phyloP scores from a whole-genome alignment of 2,113 vertebrate species.

The Aegotheles bennettii region DNA sequence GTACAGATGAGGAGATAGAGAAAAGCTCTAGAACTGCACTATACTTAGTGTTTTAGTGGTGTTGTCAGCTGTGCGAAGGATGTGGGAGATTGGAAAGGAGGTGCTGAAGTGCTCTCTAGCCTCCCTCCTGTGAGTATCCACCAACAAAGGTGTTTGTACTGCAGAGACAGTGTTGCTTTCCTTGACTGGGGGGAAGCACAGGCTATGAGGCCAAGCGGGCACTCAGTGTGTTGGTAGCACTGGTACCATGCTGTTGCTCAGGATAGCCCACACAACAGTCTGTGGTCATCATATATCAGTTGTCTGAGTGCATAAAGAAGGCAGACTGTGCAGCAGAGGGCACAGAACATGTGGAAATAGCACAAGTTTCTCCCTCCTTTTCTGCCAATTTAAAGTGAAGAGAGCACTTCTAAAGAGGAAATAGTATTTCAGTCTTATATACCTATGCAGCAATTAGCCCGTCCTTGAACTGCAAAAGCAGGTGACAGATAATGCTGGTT shows the following conservation, averaged over 20 bases:
- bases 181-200: not conserved
- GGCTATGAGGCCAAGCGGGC: not conserved
- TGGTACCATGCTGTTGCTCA: not conserved
- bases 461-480: not conserved
- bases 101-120: not conserved
- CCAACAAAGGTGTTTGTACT: not conserved
- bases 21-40: not conserved
- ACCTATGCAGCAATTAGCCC: not conserved
- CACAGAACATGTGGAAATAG: not conserved
- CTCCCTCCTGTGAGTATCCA: not conserved
- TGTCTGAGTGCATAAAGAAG: not conserved
- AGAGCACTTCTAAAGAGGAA: not conserved
- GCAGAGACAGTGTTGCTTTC: not conserved
- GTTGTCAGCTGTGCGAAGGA: not conserved
- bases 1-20: not conserved
- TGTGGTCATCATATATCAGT: not conserved
- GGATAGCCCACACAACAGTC: not conserved
- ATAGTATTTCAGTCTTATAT: not conserved
- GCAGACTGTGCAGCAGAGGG: not conserved
- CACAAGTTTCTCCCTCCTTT: not conserved
- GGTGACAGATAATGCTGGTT: not conserved
- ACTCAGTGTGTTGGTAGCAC: not conserved
- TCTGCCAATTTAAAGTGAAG: not conserved
- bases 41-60: not conserved
- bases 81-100: not conserved